phyloP scores from a whole-genome alignment of 2,113 vertebrate species.

The Apodemus speciosus region DNA sequence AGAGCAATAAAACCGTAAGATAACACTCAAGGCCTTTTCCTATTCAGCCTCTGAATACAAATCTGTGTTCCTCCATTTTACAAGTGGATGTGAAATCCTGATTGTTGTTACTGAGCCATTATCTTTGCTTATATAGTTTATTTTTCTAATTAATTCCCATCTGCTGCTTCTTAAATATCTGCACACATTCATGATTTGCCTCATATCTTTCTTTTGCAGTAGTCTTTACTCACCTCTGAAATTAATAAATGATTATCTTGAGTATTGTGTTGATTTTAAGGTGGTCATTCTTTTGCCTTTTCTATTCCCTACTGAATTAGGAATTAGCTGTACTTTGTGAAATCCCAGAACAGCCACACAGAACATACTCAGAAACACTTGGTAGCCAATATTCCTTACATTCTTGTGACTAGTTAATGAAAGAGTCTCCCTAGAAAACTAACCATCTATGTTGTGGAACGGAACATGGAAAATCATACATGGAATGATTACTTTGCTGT shows the following conservation, averaged over 20 bases:
- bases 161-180: background rate
- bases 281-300: background rate
- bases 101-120: background rate
- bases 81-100: background rate
- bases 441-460: background rate
- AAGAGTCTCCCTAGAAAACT: background rate
- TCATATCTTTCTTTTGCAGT: background rate
- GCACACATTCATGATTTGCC: background rate
- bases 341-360: background rate
- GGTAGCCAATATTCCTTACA: background rate
- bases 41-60: background rate
- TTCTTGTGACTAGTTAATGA: background rate
- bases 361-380: background rate
- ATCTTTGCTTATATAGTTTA: background rate
- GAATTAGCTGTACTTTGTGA: background rate
- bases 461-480: background rate
- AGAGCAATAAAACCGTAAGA: background rate
- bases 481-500: background rate
- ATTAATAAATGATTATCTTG: background rate
- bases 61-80: background rate
- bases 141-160: background rate
- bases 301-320: background rate
- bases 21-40: background rate
- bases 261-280: background rate
- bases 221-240: background rate